Percentiles rank a stretch among this genome's conserved stretches.
phyloP scores from a whole-genome alignment of 2,797 vertebrate genomes.

The Protonibea diacanthus region DNA sequence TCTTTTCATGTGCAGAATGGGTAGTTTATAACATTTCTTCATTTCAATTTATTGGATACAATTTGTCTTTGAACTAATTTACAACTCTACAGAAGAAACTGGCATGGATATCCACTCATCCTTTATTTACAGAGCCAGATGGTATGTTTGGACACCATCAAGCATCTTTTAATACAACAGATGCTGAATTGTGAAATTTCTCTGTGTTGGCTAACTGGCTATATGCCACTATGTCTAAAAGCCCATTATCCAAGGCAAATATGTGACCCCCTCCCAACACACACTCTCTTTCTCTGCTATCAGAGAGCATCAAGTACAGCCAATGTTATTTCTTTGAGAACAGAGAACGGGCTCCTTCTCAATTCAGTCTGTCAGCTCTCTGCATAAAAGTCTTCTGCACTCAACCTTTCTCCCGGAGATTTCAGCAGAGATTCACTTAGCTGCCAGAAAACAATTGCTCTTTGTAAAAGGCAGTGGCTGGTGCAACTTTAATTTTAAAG shows the following conservation, averaged over 20 bases:
- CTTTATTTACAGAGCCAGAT: constrained; percentile 74
- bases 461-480: constrained; percentile 69
- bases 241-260: constrained; percentile 75
- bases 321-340: constrained; percentile 72
- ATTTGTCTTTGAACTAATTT: constrained; percentile 46
- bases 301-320: constrained; percentile 67
- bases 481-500: constrained; percentile 82
- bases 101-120: constrained; percentile 59
- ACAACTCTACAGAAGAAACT: constrained; percentile 56
- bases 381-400: constrained; percentile 67
- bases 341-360: constrained; percentile 55
- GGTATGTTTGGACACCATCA: constrained; percentile 67
- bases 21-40: not conserved
- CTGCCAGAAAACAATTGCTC: constrained; percentile 80
- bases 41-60: constrained; percentile 39
- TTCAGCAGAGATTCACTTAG: constrained; percentile 75
- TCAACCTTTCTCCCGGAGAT: constrained; percentile 67
- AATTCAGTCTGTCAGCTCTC: constrained; percentile 70
- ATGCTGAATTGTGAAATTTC: constrained; percentile 68
- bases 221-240: constrained; percentile 66
- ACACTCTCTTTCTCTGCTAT: constrained; percentile 43
- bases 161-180: constrained; percentile 71
- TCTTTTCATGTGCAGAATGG: not conserved
- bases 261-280: constrained; percentile 54
- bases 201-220: constrained; percentile 68